Percentiles rank a stretch among this genome's conserved stretches.
These are phyloP conservation scores for Achroia grisella DNA, from an alignment of 1,140 invertebrate species.

Conservation along the genomic window DNA sequence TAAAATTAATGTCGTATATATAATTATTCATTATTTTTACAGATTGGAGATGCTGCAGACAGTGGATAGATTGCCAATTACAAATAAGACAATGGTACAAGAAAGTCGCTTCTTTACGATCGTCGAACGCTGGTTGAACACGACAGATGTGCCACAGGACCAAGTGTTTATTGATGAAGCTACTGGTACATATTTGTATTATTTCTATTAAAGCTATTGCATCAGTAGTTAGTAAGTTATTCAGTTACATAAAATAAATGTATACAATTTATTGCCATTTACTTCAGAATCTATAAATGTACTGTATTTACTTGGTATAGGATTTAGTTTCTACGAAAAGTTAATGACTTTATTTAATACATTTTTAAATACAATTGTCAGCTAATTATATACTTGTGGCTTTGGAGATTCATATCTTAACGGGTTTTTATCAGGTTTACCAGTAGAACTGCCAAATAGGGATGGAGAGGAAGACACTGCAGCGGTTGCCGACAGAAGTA, in stretches of 20 bases:
- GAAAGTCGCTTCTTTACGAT: conserved; percentile 91
- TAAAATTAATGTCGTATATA: too few species aligned
- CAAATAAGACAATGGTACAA: conserved; percentile 93
- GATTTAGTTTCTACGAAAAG: too few species aligned
- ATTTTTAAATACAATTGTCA: too few species aligned
- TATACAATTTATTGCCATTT: conserved; percentile 1
- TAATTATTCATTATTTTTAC: neutral
- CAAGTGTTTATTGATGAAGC: conserved; percentile 61
- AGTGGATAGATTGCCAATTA: conserved; percentile 88
- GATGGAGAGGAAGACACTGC: conserved; percentile 27
- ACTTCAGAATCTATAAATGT: too few species aligned
- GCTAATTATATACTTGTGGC: too few species aligned
- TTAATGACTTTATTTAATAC: too few species aligned
- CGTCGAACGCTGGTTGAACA: conserved; percentile 84
- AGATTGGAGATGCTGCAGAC: conserved; percentile 87
- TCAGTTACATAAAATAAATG: too few species aligned
- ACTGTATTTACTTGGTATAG: too few species aligned
- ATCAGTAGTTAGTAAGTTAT: too few species aligned
- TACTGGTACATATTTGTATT: conserved; percentile 35
- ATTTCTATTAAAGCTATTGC: too few species aligned
- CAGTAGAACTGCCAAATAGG: conserved; percentile 43
- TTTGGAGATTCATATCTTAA: too few species aligned
- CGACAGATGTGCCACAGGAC: conserved; percentile 25
- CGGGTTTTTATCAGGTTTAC: conserved; percentile 33
- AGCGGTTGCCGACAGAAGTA: conserved; percentile 32